Percentiles rank a stretch among this genome's conserved stretches.
These are phyloP conservation scores for Calidris pugnax DNA, from an alignment of 2,113 vertebrate genomes.

Conservation along the genomic window DNA sequence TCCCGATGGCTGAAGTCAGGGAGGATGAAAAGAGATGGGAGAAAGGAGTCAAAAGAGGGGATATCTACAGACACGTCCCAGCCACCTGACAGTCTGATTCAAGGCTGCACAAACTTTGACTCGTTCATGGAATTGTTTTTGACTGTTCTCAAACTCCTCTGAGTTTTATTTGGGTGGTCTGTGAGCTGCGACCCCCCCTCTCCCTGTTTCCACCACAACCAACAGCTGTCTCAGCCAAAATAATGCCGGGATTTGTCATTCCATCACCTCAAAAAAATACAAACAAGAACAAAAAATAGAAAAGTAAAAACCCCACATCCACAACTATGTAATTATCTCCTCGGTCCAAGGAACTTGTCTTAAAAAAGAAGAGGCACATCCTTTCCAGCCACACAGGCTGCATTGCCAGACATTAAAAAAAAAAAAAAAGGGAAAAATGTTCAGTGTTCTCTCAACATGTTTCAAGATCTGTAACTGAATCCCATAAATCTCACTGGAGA, in stretches of 20 bases:
- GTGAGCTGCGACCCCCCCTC: neutral
- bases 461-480: neutral
- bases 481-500: neutral
- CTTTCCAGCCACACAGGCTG: neutral
- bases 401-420: neutral
- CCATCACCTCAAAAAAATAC: neutral
- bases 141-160: neutral
- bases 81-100: neutral
- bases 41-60: neutral
- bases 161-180: neutral
- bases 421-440: neutral
- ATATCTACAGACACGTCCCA: neutral
- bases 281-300: neutral
- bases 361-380: neutral
- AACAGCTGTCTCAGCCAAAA: rapidly evolving
- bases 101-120: neutral
- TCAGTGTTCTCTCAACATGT: neutral
- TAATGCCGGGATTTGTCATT: neutral
- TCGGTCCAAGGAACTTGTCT: neutral
- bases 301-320: neutral
- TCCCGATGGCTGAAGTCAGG: neutral
- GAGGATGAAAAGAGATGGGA: neutral
- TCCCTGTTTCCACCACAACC: neutral
- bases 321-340: neutral
- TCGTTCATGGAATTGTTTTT: neutral